Evolutionary conservation across 2,113 vertebrate genomes (phyloP), one percentile per base, ranked within the genome.

Genomic region (Ginglymostoma cirratum): DNA sequence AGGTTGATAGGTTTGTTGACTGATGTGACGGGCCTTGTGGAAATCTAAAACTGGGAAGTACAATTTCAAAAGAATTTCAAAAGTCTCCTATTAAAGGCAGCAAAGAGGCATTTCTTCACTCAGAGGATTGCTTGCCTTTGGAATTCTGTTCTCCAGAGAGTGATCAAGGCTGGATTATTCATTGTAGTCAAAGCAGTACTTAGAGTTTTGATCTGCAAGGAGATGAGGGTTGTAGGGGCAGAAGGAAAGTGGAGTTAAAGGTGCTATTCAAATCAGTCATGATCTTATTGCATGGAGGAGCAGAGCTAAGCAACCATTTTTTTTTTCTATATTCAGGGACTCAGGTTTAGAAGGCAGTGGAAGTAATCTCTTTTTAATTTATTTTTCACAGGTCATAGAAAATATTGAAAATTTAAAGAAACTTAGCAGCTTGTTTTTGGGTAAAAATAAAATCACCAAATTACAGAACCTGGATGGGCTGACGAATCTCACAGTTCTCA

Each of bases 361-460:
- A 0, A 52, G 23, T 66, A 2, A 1, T 80, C 30, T 95, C 0
- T 52, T 93, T 65, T 90, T 92, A 38, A 92, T 67, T 80, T 89
- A 30, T 89, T 96, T 80, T 96, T 96, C 65, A 48, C 97, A 99
- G 99, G 98, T 97, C 7, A 99, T 99, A 92, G 99, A 99, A 96
- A 99, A 99, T 96, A 98, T 99, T 0, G 99, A 99, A 96, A 3
- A 97, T 0, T 97, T 99, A 96, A 72, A 98, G 65, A 98, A 98
- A 80, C 97, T 99, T 96, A 98, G 99, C 96, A 99, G 98, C 96
- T 97, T 99, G 97, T 99, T 99, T 97, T 97, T 99, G 96, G 99
- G 99, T 7, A 99, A 99, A 96, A 99, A 99, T 97, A 99, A 99
- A 98, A 99, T 99, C 97, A 98, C 98, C n/a, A 98, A 98, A 96